phyloP scores from a whole-genome alignment of 2,797 vertebrate species.

The Clarias pachynema region DNA sequence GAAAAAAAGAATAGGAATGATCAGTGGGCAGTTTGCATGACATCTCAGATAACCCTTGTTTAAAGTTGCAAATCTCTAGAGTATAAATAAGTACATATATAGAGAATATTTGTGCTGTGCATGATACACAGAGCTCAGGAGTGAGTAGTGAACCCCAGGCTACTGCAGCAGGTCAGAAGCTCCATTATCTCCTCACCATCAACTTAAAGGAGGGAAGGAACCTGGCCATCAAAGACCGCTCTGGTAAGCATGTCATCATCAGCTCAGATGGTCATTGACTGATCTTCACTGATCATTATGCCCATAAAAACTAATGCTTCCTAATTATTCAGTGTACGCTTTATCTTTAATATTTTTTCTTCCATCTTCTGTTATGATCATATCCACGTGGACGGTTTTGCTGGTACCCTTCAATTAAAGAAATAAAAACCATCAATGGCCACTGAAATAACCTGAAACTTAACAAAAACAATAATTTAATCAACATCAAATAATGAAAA shows the following conservation, averaged over 20 bases:
- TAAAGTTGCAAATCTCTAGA: no score
- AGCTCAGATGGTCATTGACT: not conserved
- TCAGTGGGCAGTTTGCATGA: not conserved
- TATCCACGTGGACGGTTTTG: not conserved
- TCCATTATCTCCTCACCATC: conserved; percentile 87
- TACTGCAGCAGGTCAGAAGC: conserved; percentile 70
- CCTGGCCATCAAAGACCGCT: conserved; percentile 88
- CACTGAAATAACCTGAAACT: no score
- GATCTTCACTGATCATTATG: not conserved
- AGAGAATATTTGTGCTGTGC: not conserved
- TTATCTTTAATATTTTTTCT: not conserved
- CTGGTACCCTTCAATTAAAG: not conserved
- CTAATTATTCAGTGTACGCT: not conserved
- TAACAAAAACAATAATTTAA: no score
- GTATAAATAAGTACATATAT: not conserved
- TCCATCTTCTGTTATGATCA: not conserved
- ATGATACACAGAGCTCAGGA: conserved; percentile 52
- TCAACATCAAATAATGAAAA: no score
- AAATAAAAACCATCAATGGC: not conserved
- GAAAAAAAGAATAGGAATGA: not conserved
- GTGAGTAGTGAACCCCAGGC: conserved; percentile 63
- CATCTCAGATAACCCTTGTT: no score
- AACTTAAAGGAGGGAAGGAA: conserved; percentile 87
- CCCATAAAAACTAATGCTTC: not conserved
- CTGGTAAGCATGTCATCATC: conserved; percentile 75